Base-by-base conservation (phyloP, 2,113 vertebrate species). In the Ondatra zibethicus region DNA sequence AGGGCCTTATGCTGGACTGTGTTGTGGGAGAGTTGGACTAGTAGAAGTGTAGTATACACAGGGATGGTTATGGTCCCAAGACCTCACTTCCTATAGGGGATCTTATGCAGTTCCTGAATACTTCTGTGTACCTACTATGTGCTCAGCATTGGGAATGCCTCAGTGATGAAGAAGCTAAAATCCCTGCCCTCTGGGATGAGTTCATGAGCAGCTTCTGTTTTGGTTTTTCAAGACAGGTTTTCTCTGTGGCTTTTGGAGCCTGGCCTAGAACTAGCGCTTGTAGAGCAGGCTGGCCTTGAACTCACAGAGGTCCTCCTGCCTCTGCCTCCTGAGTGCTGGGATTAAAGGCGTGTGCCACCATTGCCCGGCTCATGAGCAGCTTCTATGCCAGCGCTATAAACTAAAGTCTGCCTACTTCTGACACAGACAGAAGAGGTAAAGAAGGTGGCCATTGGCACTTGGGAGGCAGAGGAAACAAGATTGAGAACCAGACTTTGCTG, bases 91-190 rank as follows among this genome's bases (percentile, higher is more conserved):
- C 75, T 33, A 7, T n/a, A 63, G 33, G 77, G 76, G 88, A 17
- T 47, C 47, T 81, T 25, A 73, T 72, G 65, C 29, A 65, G 77
- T 70, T 55, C 65, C 39, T 91, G 66, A 25, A 14, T 89, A 65
- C 39, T 47, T 88, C 65, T 84, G 17, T 65, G 39, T 77, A 70
- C 42, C 68, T 80, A 0, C 42, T 87, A 45, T 77, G 66, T 93
- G 90, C 80, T 85, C 42, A 52, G 78, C 55, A 33, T 36, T 93
- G 45, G 50, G 76, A 93, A 65, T 47, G 25, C 8, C 75, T 87
- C 73, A 55, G 7, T 77, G 31, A 86, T 81, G 36, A 91, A 33
- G 75, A 77, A 23, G 50, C 85, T 90, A 77, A 97, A 68, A 88
- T 81, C 29, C 27, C 88, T 96, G 39, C 13, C 61, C 31, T 89